Evolutionary conservation across 2,888 invertebrate genomes (phyloP).

Genomic region (Synanthedon tipuliformis): DNA sequence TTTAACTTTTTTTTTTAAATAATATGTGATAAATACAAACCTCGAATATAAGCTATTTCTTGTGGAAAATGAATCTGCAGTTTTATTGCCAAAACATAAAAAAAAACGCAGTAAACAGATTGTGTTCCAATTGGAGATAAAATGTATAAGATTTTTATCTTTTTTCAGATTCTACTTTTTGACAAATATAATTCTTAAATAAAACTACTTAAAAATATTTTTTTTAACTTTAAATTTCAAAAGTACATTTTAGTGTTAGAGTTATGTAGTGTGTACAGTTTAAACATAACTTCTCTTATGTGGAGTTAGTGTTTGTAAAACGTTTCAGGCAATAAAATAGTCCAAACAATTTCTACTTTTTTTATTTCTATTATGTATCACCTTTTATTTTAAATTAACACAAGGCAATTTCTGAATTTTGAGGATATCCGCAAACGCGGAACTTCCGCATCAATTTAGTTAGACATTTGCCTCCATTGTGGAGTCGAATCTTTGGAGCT

Average conservation of each 20-base stretch:
- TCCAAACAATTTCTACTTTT: conserved; percentile 41
- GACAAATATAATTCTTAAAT: too few species aligned
- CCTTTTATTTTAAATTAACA: background rate
- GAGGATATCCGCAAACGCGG: too few species aligned
- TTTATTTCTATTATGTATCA: background rate
- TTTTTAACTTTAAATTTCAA: conserved; percentile 32
- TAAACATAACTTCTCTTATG: conserved; percentile 40
- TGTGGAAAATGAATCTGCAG: conserved; percentile 50
- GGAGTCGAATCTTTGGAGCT: too few species aligned
- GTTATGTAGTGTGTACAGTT: conserved; percentile 59
- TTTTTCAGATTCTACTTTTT: conserved; percentile 31
- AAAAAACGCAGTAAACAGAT: conserved; percentile 20
- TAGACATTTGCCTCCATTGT: too few species aligned
- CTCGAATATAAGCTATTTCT: conserved; percentile 56
- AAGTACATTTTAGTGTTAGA: conserved; percentile 59
- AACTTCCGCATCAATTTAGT: too few species aligned
- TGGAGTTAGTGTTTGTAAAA: conserved; percentile 63
- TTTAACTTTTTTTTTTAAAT: conserved; percentile 39
- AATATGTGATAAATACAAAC: conserved; percentile 60
- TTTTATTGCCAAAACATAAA: conserved; percentile 29
- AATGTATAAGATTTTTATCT: conserved; percentile 41
- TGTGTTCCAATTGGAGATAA: conserved; percentile 40
- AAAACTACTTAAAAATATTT: too few species aligned
- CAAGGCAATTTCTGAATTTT: too few species aligned
- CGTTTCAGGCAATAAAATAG: conserved; percentile 70